These are phyloP conservation scores for Cyprinodon tularosa DNA, from an alignment of 2,113 vertebrate genomes.

Conservation along the genomic window DNA sequence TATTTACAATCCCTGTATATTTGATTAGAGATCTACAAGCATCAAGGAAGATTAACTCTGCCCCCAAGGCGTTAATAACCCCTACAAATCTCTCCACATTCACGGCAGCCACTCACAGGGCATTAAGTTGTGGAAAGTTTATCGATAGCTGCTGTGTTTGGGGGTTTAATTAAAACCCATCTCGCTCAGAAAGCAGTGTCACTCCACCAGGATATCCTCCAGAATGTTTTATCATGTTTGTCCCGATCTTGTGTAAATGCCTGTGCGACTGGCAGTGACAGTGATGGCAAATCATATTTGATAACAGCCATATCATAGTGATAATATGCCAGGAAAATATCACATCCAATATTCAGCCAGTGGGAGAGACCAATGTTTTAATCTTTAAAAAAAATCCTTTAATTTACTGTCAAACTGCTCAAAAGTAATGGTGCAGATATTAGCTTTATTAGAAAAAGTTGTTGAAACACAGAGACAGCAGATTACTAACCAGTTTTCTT, in stretches of 20 bases:
- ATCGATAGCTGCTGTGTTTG: conserved; percentile 61
- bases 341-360: conserved; percentile 13
- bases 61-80: conserved; percentile 70
- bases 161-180: conserved; percentile 73
- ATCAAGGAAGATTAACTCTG: conserved; percentile 71
- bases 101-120: conserved; percentile 59
- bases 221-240: conserved; percentile 39
- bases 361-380: not conserved
- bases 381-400: not conserved
- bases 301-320: conserved; percentile 43
- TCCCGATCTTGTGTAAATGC: conserved; percentile 44
- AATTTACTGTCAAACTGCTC: not conserved
- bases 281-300: conserved; percentile 43
- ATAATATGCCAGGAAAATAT: conserved; percentile 24
- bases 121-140: conserved; percentile 71
- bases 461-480: not conserved
- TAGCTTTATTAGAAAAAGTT: not conserved
- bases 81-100: conserved; percentile 51
- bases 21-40: conserved; percentile 73
- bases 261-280: conserved; percentile 23
- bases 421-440: not conserved
- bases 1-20: conserved; percentile 69
- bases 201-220: conserved; percentile 29
- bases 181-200: conserved; percentile 46
- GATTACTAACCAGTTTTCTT: too few relatives aligned